A percentile compares a stretch with the other conserved stretches of the same genome.
These are phyloP conservation scores for Hypsibius dujardini DNA, from an alignment of 1,140 invertebrate genomes.

Conservation along the genomic window DNA sequence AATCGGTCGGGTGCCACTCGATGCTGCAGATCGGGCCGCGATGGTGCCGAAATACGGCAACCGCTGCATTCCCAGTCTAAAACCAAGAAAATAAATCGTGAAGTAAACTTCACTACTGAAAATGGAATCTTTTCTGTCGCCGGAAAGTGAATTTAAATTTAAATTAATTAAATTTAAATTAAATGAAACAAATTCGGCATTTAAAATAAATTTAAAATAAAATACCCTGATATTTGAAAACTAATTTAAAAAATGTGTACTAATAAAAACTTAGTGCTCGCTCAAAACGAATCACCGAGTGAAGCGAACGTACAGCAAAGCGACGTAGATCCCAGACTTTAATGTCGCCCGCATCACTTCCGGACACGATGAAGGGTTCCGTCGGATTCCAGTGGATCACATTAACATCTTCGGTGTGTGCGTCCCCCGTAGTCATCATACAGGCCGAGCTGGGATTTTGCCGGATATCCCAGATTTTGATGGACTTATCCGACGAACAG, in stretches of 20 bases:
- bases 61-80: slow-evolving; percentile 43
- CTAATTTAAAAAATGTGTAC: too few relatives aligned
- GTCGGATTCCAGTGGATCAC: slow-evolving; percentile 88
- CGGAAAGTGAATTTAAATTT: too few relatives aligned
- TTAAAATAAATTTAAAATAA: too few relatives aligned
- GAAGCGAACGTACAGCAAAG: too few relatives aligned
- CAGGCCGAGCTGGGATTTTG: slow-evolving; percentile 59
- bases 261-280: too few relatives aligned
- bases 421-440: slow-evolving; percentile 67
- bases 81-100: slow-evolving; percentile 24
- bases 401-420: slow-evolving; percentile 83
- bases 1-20: slow-evolving; percentile 85
- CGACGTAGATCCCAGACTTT: slow-evolving; percentile 88
- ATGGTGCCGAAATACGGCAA: slow-evolving; percentile 84
- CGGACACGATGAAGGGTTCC: slow-evolving; percentile 74
- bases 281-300: too few relatives aligned
- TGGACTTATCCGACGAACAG: slow-evolving; percentile 76
- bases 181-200: too few relatives aligned
- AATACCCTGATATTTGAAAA: too few relatives aligned
- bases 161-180: too few relatives aligned
- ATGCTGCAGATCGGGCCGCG: slow-evolving; percentile 79
- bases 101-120: too few relatives aligned
- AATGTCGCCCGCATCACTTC: slow-evolving; percentile 83
- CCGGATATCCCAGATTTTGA: slow-evolving; percentile 52
- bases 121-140: too few relatives aligned